Evolutionary conservation across 2,113 vertebrate genomes (phyloP).

Genomic region (Stictonetta naevosa): DNA sequence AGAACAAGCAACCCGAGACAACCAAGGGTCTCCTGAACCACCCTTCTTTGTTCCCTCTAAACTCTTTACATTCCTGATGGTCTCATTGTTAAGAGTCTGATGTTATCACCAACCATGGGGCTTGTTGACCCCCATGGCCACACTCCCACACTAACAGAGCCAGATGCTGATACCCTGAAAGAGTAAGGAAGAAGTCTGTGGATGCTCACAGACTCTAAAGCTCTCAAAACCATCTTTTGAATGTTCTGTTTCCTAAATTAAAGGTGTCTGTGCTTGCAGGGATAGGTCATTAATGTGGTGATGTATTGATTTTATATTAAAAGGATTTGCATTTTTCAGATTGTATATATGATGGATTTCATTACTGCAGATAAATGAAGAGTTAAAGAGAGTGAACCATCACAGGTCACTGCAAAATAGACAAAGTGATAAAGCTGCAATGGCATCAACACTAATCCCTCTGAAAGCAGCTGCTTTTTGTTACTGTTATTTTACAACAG

Average conservation of each 20-base stretch:
- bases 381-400: background rate
- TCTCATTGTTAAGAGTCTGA: too few relatives aligned
- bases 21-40: too few relatives aligned
- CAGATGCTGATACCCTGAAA: background rate
- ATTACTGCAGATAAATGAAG: background rate
- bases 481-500: conserved; percentile 2
- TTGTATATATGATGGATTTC: background rate
- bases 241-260: background rate
- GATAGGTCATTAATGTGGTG: background rate
- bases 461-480: background rate
- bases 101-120: too few relatives aligned
- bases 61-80: too few relatives aligned
- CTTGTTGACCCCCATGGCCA: too few relatives aligned
- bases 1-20: too few relatives aligned
- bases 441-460: background rate
- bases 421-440: background rate
- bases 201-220: background rate
- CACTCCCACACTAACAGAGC: background rate
- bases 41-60: too few relatives aligned
- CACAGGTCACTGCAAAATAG: background rate
- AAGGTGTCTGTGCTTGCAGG: background rate
- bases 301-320: conserved; percentile 10
- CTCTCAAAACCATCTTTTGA: background rate
- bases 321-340: background rate
- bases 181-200: background rate